Evolutionary conservation across 2,797 vertebrate genomes (phyloP).

Genomic region (Morus bassanus): DNA sequence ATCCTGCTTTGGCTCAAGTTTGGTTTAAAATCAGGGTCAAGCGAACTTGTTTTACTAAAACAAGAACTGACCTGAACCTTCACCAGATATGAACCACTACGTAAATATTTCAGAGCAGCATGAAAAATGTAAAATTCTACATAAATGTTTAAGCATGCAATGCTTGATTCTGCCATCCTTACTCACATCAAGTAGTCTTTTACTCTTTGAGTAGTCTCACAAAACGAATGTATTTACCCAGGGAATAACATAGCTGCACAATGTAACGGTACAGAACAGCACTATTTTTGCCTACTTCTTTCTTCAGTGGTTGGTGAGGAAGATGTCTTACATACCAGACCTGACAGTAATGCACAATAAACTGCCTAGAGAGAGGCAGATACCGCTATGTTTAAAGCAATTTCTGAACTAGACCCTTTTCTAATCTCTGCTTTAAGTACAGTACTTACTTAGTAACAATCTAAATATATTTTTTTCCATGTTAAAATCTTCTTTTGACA

Average conservation of each 20-base stretch:
- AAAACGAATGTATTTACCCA: constrained; percentile 9
- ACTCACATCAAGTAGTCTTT: constrained; percentile 15
- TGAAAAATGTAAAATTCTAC: constrained; percentile 49
- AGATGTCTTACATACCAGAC: constrained; percentile 7
- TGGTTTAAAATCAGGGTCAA: background rate
- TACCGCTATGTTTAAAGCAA: constrained; percentile 18
- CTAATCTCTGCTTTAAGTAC: constrained; percentile 65
- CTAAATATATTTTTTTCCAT: constrained; percentile 82
- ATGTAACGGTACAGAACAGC: background rate
- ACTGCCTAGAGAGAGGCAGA: constrained; percentile 18
- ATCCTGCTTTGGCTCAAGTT: background rate
- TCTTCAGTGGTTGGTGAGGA: background rate
- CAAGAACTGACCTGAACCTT: constrained; percentile 47
- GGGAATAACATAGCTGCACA: constrained; percentile 14
- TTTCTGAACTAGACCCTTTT: constrained; percentile 67
- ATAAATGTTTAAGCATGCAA: constrained; percentile 41
- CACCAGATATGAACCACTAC: constrained; percentile 25
- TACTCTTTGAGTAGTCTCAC: background rate
- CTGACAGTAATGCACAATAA: constrained; percentile 46
- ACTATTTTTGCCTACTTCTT: background rate
- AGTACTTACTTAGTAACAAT: constrained; percentile 79
- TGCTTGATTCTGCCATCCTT: constrained; percentile 30
- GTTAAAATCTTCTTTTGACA: constrained; percentile 79
- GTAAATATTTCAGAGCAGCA: constrained; percentile 45
- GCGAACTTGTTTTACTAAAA: background rate